Evolutionary conservation across 2,797 vertebrate genomes (phyloP), one percentile per base, ranked within the genome.

Genomic region (Nannoperca obscura): DNA sequence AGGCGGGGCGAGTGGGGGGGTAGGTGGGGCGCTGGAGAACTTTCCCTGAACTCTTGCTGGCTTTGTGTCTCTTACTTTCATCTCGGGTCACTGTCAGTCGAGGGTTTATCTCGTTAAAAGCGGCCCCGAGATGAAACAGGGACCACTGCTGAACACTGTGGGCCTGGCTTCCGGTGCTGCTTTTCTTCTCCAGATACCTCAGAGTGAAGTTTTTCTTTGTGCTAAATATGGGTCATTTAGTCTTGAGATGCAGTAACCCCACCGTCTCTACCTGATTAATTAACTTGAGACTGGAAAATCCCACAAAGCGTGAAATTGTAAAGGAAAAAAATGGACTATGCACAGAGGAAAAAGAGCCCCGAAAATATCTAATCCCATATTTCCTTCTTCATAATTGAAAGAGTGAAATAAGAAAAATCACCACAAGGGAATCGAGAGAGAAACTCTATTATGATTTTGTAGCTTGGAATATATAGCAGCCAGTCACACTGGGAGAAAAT

Each of bases 31-130:
- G 5, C 64, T 38, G 32, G 24, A 74, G 91, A 95, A 95, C 94
- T 95, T 94, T 93, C 90, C 90, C 89, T 95, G 94, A 95, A 95
- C 94, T 91, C 88, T 70, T 0, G 32, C 61, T 11, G 82, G 92
- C 91, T 95, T 94, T 93, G 71, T 24, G 83, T 80, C 86, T 91
- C 79, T 49, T 50, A 10, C 94, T 95, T 95, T 95, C 92, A 95
- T 94, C 92, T 94, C 76, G 27, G 94, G 94, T 94, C 93, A 94
- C 88, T 91, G 91, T 91, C 91, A 94, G 90, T 79, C 13, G 82
- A 87, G 92, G 93, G 74, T 93, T 94, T 93, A 94, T 92, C 91
- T 87, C 74, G 74, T 91, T 90, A 91, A 91, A 90, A 89, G 89
- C 78, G 10, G 80, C 65, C 72, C 76, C 5, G 74, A 91, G 91